phyloP scores from a whole-genome alignment of 2,888 invertebrate genomes.

The Stratiomys singularior region DNA sequence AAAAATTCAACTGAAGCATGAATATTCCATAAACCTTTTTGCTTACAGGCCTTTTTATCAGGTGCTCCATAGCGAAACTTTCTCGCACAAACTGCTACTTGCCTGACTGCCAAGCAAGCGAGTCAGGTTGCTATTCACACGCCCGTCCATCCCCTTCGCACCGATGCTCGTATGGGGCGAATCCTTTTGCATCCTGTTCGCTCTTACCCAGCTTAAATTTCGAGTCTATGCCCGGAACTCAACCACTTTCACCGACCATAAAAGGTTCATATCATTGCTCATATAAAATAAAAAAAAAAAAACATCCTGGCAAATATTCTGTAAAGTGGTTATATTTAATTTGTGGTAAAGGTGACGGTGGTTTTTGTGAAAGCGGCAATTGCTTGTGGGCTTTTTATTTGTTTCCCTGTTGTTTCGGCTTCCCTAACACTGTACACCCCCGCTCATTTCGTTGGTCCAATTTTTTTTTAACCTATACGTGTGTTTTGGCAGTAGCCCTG shows the following conservation, averaged over 20 bases:
- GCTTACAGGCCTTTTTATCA: constrained; percentile 3
- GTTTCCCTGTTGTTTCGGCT: not conserved
- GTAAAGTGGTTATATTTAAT: constrained; percentile 46
- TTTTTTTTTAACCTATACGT: not conserved
- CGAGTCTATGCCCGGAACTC: not conserved
- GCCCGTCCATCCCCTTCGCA: not conserved
- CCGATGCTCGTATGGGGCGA: too few relatives aligned
- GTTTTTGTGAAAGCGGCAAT: constrained; percentile 18
- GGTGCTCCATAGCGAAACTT: constrained; percentile 10
- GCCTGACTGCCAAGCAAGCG: not conserved
- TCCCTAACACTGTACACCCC: not conserved
- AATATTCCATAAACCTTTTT: constrained; percentile 37
- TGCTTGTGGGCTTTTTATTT: constrained; percentile 43
- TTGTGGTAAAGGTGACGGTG: constrained; percentile 41
- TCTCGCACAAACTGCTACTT: not conserved
- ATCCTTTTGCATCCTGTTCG: not conserved
- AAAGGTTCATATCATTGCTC: constrained; percentile 37
- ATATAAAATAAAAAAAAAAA: constrained; percentile 22
- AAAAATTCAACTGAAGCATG: constrained; percentile 25
- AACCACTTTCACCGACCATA: constrained; percentile 27
- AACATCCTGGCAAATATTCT: constrained; percentile 28
- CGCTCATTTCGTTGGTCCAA: not conserved
- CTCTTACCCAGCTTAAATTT: not conserved
- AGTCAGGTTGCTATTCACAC: not conserved
- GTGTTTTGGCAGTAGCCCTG: not conserved